Evolutionary conservation across 2,888 invertebrate species (phyloP), one percentile per base, ranked within the genome.

Genomic region (Amiota mariae): DNA sequence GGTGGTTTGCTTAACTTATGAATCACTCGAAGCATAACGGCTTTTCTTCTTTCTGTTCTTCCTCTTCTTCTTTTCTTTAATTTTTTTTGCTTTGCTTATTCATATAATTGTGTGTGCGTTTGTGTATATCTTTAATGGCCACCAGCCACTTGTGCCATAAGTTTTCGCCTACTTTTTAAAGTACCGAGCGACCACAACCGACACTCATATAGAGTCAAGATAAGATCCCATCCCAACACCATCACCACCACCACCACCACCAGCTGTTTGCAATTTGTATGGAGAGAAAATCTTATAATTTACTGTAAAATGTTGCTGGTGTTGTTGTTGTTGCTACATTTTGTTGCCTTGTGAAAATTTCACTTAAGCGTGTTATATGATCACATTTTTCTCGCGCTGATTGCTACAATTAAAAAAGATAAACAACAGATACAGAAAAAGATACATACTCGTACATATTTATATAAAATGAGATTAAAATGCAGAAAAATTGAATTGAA

Each of bases 1-100:
- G 20, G 46, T 24, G 46, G 1, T 1, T 24, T 63, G 18, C 12
- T 24, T 36, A 13, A 3, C 36, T 36, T 24, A 63, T 63, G 63
- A 63, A 36, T 63, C 63, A 63, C 24, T 63, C n/a, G 8, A 12
- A 18, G 63, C 63, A 63, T 63, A 63, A 63, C 59, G 59, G 59
- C n/a, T 59, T 59, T 18, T 18, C 59, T 18, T 11, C 59, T 18
- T 11, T 59, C 15, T 15, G n/a, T 59, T 59, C n/a, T 59, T 15
- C 18, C 1, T 18, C 10, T 2, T 57, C 2, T 3, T 0, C 10
- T 4, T 36, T 36, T 36, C 36, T 36, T 59, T 59, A 0, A 6
- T 59, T 15, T 13, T 3, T 59, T 59, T 15, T 59, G n/a, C 18
- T 18, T 9, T 15, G 12, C 46, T 63, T 8, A 2, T 63, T 8